phyloP scores from a whole-genome alignment of 2,113 vertebrate genomes.

The Corythornis cristatus region DNA sequence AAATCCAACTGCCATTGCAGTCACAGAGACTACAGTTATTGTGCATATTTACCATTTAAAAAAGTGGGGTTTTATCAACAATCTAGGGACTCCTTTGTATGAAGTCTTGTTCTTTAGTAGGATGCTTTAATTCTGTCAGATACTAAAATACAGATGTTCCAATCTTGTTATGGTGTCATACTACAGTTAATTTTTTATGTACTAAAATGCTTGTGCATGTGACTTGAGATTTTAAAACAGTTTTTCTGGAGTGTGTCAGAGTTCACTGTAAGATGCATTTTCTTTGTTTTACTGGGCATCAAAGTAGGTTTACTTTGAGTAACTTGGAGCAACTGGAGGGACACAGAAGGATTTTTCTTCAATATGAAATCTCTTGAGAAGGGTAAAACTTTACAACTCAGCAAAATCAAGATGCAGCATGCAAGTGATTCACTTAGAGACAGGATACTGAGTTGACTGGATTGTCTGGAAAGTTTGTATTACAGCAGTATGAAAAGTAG shows the following conservation, averaged over 20 bases:
- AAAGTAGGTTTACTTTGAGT: neutral
- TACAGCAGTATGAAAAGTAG: neutral
- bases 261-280: neutral
- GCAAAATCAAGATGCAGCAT: neutral
- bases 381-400: neutral
- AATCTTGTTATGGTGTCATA: neutral
- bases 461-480: neutral
- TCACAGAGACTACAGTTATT: neutral
- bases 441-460: neutral
- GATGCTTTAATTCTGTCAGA: neutral
- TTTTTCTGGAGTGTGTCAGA: neutral
- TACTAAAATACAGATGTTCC: neutral
- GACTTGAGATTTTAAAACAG: neutral
- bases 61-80: neutral
- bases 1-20: neutral
- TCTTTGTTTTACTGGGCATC: neutral
- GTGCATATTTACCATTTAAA: neutral
- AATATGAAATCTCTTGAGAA: neutral
- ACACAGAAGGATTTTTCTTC: neutral
- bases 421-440: neutral
- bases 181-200: neutral
- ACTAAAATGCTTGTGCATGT: neutral
- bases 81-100: neutral
- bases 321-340: neutral
- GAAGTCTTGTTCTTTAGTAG: neutral